Evolutionary conservation across 2,797 vertebrate genomes (phyloP), one percentile per base, ranked within the genome.

Genomic region (Coreius guichenoti): DNA sequence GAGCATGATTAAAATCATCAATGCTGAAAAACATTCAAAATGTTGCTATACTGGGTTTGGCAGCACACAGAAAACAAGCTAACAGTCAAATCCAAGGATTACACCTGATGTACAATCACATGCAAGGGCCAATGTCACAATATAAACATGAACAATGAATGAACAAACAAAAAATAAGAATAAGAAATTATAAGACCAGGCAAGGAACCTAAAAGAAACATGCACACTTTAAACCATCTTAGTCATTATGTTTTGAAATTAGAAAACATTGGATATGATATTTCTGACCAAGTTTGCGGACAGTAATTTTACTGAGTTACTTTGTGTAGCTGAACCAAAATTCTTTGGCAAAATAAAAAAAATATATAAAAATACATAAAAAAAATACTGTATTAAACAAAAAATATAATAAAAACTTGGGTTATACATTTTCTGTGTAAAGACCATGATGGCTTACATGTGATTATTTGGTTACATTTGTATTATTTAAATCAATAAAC

Each of bases 371-470:
- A 33, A n/a, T 61, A 5, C 7, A 63, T 29, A 8, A 2, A 36
- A 69, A 4, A 36, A 16, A 56, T 51, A 31, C 17, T 7, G 2
- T 31, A 51, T 21, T 33, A 31, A 74, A 74, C 5, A 12, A 74
- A 21, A 58, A 56, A 56, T 4, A 8, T 14, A 36, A 76, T n/a
- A 4, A 36, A 36, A 75, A 56, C 73, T 76, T 36, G 11, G 49
- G 29, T 13, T 6, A 39, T 16, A 77, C 23, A 17, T 43, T 39
- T 58, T n/a, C 21, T 76, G n/a, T n/a, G 29, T 29, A 63, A 63
- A 63, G 76, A 79, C 76, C 45, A 79, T 63, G 56, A 79, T 63
- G 56, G 76, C n/a, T 79, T 79, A 45, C 36, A 79, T 36, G 67
- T 21, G 56, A 39, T 29, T 47, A 26, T 45, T 72, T 45, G 26